Evolutionary conservation across 2,888 invertebrate genomes (phyloP).

Genomic region (Acanthosoma haemorrhoidale): DNA sequence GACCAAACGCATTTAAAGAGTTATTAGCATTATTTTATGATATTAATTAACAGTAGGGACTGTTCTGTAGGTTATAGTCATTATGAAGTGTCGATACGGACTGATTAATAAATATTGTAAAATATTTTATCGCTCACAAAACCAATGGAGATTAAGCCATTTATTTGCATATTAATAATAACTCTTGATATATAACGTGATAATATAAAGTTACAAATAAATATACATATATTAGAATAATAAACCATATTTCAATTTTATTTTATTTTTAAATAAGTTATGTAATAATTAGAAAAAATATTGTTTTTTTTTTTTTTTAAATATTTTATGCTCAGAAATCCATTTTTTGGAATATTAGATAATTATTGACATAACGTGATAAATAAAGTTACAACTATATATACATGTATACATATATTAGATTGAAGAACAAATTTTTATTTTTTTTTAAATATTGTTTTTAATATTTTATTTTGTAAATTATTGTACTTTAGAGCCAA

Average conservation of each 20-base stretch:
- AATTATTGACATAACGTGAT: too few species aligned
- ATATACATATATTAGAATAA: too few species aligned
- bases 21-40: background rate
- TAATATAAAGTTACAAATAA: too few species aligned
- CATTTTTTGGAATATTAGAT: too few species aligned
- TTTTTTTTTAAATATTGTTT: too few species aligned
- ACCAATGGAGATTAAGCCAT: background rate
- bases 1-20: conserved; percentile 21
- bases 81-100: conserved; percentile 18
- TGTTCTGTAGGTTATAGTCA: conserved; percentile 18
- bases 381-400: too few species aligned
- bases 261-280: background rate
- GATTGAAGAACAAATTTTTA: too few species aligned
- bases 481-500: background rate
- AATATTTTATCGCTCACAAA: conserved; percentile 28
- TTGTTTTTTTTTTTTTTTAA: background rate
- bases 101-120: conserved; percentile 1
- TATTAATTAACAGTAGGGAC: background rate
- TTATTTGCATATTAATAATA: conserved; percentile 7
- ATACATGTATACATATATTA: too few species aligned
- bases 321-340: too few species aligned
- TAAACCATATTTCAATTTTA: too few species aligned
- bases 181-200: background rate
- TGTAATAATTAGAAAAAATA: background rate
- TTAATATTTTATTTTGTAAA: background rate